Evolutionary conservation across 2,888 invertebrate species (phyloP).

Genomic region (Troides oblongomaculatus): DNA sequence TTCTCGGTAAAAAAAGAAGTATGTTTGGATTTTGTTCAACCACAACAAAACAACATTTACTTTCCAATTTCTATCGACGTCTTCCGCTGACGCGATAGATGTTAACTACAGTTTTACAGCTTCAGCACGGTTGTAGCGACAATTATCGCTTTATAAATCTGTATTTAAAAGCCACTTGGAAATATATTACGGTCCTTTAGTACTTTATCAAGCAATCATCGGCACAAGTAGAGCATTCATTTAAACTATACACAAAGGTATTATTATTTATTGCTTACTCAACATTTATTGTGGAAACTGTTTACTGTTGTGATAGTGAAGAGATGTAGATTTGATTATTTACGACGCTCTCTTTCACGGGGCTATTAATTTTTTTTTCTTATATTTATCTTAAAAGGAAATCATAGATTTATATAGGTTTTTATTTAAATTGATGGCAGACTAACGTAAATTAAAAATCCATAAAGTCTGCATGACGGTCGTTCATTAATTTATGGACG

Average conservation of each 20-base stretch:
- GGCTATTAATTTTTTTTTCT: neutral
- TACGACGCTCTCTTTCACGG: neutral
- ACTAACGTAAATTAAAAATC: constrained; percentile 6
- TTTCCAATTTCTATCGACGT: constrained; percentile 22
- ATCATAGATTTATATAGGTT: neutral
- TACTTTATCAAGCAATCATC: constrained; percentile 1
- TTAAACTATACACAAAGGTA: neutral
- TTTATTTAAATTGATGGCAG: neutral
- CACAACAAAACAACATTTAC: constrained; percentile 5
- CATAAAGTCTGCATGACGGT: constrained; percentile 5
- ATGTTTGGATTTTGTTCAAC: no score
- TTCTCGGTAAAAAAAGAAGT: no score
- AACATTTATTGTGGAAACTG: constrained; percentile 2
- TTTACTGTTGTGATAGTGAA: neutral
- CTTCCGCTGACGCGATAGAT: constrained; percentile 4
- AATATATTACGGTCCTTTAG: constrained; percentile 6
- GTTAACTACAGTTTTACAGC: constrained; percentile 2
- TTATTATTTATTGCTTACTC: constrained; percentile 3
- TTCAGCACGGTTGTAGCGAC: constrained; percentile 1
- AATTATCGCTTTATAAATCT: neutral
- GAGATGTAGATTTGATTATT: neutral
- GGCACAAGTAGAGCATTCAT: constrained; percentile 3
- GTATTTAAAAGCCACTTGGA: neutral
- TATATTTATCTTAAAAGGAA: constrained; percentile 3
- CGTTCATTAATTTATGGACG: neutral